A percentile compares a stretch with the other conserved stretches of the same genome.
Conservation (phyloP, 1,140 invertebrate species). For the Tetramorium alpestre region DNA sequence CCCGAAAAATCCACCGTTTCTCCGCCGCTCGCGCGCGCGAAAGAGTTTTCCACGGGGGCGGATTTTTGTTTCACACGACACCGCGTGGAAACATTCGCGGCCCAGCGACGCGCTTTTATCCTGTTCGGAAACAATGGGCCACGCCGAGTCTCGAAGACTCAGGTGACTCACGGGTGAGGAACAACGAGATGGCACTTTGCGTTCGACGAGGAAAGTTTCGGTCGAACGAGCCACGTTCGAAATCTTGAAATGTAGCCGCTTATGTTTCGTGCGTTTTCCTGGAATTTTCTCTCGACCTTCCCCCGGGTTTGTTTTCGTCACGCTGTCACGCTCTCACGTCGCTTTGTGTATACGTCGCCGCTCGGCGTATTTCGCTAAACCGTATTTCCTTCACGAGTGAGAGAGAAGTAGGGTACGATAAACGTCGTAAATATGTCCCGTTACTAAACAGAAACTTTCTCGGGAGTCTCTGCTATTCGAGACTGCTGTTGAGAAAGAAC, state of each 20-base stretch:
- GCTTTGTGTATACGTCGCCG: slow-evolving; percentile 8
- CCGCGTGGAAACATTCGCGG: slow-evolving; percentile 15
- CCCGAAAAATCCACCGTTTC: neutral
- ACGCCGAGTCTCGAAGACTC: neutral
- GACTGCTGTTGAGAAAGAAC: neutral
- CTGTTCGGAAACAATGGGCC: slow-evolving; percentile 44
- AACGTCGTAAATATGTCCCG: neutral
- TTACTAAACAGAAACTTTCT: neutral
- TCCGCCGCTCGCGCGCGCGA: neutral
- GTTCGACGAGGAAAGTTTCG: neutral
- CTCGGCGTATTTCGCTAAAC: neutral
- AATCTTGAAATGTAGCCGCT: neutral
- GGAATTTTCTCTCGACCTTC: slow-evolving; percentile 47
- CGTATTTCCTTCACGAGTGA: slow-evolving; percentile 37
- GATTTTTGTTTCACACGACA: neutral
- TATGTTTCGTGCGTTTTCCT: neutral
- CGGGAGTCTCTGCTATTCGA: neutral
- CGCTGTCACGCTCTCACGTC: slow-evolving; percentile 46
- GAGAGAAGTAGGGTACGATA: neutral
- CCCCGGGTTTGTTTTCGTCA: slow-evolving; percentile 65
- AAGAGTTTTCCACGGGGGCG: neutral
- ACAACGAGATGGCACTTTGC: neutral
- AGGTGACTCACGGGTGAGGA: neutral
- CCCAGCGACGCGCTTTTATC: neutral
- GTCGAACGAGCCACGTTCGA: neutral